These are phyloP conservation scores for Eucidaris tribuloides DNA, from an alignment of 35 echinoderm and acorn worm species.

Conservation along the genomic window DNA sequence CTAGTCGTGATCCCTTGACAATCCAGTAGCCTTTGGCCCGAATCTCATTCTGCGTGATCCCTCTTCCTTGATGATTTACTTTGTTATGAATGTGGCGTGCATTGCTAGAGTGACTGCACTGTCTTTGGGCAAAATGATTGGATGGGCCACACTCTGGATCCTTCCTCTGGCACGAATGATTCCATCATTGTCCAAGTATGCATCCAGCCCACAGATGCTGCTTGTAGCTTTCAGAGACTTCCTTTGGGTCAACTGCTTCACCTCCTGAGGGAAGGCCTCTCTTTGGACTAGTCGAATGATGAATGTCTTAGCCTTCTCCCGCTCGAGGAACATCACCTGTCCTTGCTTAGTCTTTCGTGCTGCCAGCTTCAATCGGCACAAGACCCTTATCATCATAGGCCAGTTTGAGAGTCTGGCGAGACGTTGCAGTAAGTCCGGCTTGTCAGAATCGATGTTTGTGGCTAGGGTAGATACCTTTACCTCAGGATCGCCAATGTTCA, in stretches of 20 bases:
- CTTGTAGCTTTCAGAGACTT: constrained; percentile 8
- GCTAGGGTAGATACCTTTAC: neutral
- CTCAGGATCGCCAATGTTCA: constrained; percentile 3
- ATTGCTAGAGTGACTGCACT: constrained; percentile 51
- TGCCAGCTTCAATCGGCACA: neutral
- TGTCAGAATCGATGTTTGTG: neutral
- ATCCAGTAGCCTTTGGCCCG: constrained; percentile 57
- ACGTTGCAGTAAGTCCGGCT: neutral
- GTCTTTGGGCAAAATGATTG: constrained; percentile 40
- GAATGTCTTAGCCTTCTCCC: neutral
- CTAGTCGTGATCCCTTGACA: constrained; percentile 15
- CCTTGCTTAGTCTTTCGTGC: too few species aligned
- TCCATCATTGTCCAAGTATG: constrained; percentile 45
- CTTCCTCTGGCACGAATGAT: constrained; percentile 31
- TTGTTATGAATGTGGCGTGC: constrained; percentile 39
- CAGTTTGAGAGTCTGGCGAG: constrained; percentile 24
- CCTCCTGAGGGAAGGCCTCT: neutral
- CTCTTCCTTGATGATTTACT: constrained; percentile 45
- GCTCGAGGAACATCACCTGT: too few species aligned
- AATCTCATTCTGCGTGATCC: constrained; percentile 47
- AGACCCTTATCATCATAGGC: constrained; percentile 17
- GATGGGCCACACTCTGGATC: constrained; percentile 54
- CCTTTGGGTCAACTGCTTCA: neutral
- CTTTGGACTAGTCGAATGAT: neutral
- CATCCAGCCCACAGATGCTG: constrained; percentile 7